Conservation (phyloP, 2,888 invertebrate genomes). For the Aleiodes testaceus region DNA sequence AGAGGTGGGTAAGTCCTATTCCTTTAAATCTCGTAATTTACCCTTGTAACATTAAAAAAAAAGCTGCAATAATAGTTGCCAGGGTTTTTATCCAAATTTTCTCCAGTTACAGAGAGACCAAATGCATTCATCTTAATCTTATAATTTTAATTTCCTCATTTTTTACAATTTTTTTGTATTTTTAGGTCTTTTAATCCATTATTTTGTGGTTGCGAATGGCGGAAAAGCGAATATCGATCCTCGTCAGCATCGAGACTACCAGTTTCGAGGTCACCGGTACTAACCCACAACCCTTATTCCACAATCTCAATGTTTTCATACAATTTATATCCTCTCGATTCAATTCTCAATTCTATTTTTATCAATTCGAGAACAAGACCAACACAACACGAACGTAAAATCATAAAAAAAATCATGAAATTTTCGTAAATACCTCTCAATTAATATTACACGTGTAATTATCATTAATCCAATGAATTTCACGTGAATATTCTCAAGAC, state of each 20-base stretch:
- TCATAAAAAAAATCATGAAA: too few species aligned
- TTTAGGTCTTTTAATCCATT: neutral
- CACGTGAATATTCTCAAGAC: neutral
- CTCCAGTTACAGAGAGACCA: too few species aligned
- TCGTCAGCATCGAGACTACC: conserved; percentile 44
- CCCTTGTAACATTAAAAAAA: conserved; percentile 9
- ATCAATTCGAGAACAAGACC: conserved; percentile 10
- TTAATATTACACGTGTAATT: neutral
- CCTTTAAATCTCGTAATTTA: neutral
- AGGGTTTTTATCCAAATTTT: too few species aligned
- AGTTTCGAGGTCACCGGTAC: conserved; percentile 65
- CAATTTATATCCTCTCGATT: conserved; percentile 16
- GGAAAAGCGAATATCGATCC: conserved; percentile 61
- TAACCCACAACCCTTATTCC: conserved; percentile 56
- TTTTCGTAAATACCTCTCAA: too few species aligned
- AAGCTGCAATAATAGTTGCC: neutral
- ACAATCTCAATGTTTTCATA: conserved; percentile 54
- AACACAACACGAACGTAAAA: conserved; percentile 27
- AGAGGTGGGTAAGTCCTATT: conserved; percentile 82
- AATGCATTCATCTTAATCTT: too few species aligned
- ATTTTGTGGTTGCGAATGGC: conserved; percentile 9
- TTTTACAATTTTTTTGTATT: neutral
- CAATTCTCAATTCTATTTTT: conserved; percentile 4
- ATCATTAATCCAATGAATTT: neutral
- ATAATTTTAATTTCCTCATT: too few species aligned